Evolutionary conservation across 2,797 vertebrate species (phyloP), one percentile per base, ranked within the genome.

Genomic region (Lates japonicus): DNA sequence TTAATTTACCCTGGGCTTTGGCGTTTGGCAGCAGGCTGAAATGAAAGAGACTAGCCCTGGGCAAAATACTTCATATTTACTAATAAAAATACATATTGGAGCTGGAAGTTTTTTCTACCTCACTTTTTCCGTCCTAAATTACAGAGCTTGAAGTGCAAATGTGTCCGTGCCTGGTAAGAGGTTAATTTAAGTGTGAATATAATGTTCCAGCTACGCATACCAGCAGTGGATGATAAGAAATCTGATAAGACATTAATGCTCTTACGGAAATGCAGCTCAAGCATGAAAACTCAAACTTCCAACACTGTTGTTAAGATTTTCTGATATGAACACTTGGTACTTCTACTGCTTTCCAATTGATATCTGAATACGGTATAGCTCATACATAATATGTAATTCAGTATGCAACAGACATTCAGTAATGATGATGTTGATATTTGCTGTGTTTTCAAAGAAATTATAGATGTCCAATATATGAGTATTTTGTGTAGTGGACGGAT

Each of bases 31-130:
- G 87, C 80, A 76, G 78, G 89, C 90, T 91, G 74, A 88, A 95
- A 93, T 94, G 77, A 94, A 93, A 94, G 88, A 83, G 78, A 88
- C 77, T 76, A 59, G 85, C 90, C 86, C 70, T 29, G 78, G 88
- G 93, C 84, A 88, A 93, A 90, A 92, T 83, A 89, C 88, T 84
- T 93, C 83, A 91, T 93, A 92, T 93, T 94, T 92, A 94, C 87
- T 87, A 85, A 93, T 94, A 94, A 91, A 93, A 90, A 85, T 84
- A 91, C 76, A 86, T 79, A 74, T 66, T 74, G 68, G 75, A 84
- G 69, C 75, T 42, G 58, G 7, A 84, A 76, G 54, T 31, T 77
- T 86, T 81, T 81, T 88, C 67, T 73, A 69, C 76, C 80, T 70
- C 75, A 49, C 72, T 86, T 90, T 87, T 91, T 90, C 63, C 78